Conservation (phyloP, 2,113 vertebrate species). For the Arothron firmamentum region DNA sequence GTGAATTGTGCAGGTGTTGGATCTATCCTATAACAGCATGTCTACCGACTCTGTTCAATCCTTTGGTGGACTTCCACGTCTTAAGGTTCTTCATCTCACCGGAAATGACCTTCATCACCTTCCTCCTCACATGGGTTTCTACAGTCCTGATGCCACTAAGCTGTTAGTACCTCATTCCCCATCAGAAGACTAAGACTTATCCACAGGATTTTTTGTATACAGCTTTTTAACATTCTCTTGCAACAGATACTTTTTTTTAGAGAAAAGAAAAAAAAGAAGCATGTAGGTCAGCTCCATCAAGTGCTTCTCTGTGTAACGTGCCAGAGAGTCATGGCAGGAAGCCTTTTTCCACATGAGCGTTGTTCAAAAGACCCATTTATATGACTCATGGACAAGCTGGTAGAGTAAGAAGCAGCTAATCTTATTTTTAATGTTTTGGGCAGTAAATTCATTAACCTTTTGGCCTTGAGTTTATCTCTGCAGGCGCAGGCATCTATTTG, state of each 20-base stretch:
- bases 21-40: constrained; percentile 85
- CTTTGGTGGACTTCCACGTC: constrained; percentile 72
- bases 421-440: neutral
- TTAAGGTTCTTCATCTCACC: constrained; percentile 81
- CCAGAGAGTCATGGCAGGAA: neutral
- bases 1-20: constrained; percentile 73
- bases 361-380: neutral
- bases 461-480: no score
- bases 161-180: constrained; percentile 53
- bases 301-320: neutral
- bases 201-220: no score
- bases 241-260: neutral
- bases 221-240: neutral
- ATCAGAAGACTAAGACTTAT: neutral
- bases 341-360: constrained; percentile 6
- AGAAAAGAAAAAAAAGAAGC: neutral
- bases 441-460: neutral
- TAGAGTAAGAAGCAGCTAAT: constrained; percentile 7
- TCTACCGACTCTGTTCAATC: constrained; percentile 66
- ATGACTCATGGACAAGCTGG: constrained; percentile 10
- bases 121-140: constrained; percentile 67
- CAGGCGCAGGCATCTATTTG: no score
- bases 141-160: constrained; percentile 27
- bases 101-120: constrained; percentile 79
- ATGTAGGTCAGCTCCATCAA: neutral